Conservation (phyloP, 2,888 invertebrate genomes). For the Tolmerus cingulatus region DNA sequence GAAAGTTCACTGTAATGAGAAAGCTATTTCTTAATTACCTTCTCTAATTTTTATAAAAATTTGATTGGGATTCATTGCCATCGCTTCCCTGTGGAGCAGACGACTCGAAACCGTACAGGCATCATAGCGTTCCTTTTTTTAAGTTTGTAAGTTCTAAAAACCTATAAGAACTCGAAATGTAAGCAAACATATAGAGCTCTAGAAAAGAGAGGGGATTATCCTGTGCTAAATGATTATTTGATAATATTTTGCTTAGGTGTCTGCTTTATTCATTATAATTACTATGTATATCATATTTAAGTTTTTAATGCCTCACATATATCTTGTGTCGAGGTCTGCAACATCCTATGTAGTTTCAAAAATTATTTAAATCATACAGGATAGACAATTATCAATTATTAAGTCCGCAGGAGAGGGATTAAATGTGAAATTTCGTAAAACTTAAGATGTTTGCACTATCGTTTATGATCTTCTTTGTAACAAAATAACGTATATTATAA, state of each 20-base stretch:
- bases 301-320: no score
- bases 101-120: background rate
- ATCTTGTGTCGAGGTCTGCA: no score
- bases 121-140: background rate
- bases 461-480: no score
- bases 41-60: conserved; percentile 33
- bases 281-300: background rate
- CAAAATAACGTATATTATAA: no score
- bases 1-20: conserved; percentile 29
- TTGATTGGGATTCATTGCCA: conserved; percentile 1
- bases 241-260: background rate
- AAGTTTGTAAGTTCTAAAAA: background rate
- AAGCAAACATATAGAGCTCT: background rate
- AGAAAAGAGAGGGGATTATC: no score
- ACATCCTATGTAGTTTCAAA: no score
- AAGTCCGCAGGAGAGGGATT: no score
- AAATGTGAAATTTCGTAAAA: no score
- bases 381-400: background rate
- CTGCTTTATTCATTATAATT: background rate
- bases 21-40: conserved; percentile 27
- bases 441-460: no score
- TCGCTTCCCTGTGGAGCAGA: background rate
- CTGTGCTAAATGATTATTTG: background rate
- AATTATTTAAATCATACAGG: no score
- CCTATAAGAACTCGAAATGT: background rate